Base-by-base conservation (phyloP, 2,113 vertebrate genomes). In the Picathartes gymnocephalus region DNA sequence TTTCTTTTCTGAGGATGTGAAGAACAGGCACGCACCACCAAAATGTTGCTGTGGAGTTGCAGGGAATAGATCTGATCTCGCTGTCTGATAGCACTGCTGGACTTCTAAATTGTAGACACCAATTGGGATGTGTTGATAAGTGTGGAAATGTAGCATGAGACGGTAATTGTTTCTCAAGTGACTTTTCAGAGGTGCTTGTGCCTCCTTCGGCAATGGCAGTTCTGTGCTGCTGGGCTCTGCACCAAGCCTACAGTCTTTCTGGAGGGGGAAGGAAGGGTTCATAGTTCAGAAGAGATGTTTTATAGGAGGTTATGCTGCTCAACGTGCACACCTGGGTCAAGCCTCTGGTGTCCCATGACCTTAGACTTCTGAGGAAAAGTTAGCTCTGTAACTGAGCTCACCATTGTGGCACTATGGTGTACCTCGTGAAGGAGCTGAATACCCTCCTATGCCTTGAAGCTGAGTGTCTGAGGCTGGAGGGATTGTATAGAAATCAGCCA, bases 341-440 rank as follows among this genome's bases (percentile, higher is more conserved):
- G 31, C 30, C 44, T 22, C 2, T 58, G 27, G 23, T 54, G 16
- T 71, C 28, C 6, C 21, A 35, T 10, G 24, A 40, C 17, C 37
- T 71, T 28, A 35, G 45, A 27, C 19, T 60, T 78, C 20, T 15
- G 33, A 65, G 58, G 25, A 33, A 5, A 54, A 74, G 35, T 27
- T 64, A 45, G 9, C 30, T 82, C 18, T 37, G 44, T n/a, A 35
- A 27, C 64, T 77, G 24, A 25, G 33, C 35, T 91, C 11, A 9
- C 23, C 16, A 2, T 15, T 45, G 48, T 56, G n/a, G 19, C 33
- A 37, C 11, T 48, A 1, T 1, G 8, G 11, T 6, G 6, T 22
- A 6, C 1, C 13, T 56, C 0, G 0, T 48, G 42, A n/a, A 27
- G 62, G 37, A 89, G n/a, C 40, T 65, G 69, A 73, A n/a, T 65